Evolutionary conservation across 2,888 invertebrate genomes (phyloP), one percentile per base, ranked within the genome.

Genomic region (Harpalus rufipes): DNA sequence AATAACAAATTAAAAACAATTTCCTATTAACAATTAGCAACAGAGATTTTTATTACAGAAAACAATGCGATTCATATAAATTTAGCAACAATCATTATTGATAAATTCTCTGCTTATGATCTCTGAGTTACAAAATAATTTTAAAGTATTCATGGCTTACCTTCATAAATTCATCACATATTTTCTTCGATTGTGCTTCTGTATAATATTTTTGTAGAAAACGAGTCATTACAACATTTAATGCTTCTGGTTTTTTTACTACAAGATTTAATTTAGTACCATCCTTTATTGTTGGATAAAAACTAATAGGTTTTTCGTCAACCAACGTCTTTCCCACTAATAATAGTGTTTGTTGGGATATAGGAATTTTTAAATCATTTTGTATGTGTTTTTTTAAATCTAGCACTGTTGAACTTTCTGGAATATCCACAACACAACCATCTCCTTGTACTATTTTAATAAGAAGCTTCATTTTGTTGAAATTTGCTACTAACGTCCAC

Each of bases 371-470:
- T 74, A 96, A 90, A 74, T 93, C 92, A 85, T 91, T 91, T 84
- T 94, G 93, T 39, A 96, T 93, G 91, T 94, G 92, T 86, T 93
- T 92, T 90, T 96, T 96, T 44, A 96, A 91, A 88, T 95, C 94
- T 18, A 92, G 90, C 87, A 96, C 94, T 18, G 93, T 93, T 21
- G 93, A 93, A 4, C 91, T 90, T 86, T 93, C 92, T 74, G 91
- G 89, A 41, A 95, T 95, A 88, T 95, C 94, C 85, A 95, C 90
- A 81, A 92, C 91, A 89, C 94, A 94, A 91, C 95, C 95, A 84
- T 94, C 94, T 58, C 96, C 96, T 90, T 95, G 94, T 59, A 96
- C 91, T 88, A 95, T 94, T 92, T 96, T 96, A 81, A 96, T 93
- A 88, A 92, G 93, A 86, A 96, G 91, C 92, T 95, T 94, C 96